Conservation (phyloP, 2,797 vertebrate species). For the Molossus alvarezi region DNA sequence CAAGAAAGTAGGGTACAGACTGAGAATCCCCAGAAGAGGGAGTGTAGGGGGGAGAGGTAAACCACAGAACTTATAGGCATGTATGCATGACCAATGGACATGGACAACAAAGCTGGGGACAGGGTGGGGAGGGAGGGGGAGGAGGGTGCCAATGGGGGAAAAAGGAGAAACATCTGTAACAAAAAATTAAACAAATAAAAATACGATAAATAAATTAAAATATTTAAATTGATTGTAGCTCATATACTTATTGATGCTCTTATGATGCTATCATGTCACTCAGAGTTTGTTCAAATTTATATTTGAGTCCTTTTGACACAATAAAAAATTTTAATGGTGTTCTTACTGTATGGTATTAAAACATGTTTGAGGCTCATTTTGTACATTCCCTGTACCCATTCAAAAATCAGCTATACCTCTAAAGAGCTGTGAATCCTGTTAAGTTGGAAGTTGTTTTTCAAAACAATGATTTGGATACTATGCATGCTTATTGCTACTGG, state of each 20-base stretch:
- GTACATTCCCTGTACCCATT: background rate
- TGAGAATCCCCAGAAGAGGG: no score
- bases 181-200: no score
- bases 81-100: no score
- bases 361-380: background rate
- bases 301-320: slow-evolving; percentile 1
- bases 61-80: no score
- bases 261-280: background rate
- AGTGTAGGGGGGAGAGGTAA: no score
- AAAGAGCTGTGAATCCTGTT: background rate
- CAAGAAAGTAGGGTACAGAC: no score
- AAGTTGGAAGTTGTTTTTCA: background rate
- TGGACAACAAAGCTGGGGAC: no score
- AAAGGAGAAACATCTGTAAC: no score
- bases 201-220: background rate
- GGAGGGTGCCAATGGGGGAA: no score
- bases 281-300: background rate
- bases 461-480: background rate
- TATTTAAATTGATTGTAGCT: background rate
- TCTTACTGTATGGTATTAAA: background rate
- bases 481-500: background rate
- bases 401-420: background rate
- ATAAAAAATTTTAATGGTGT: background rate
- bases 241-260: background rate
- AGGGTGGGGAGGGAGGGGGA: no score